phyloP scores from a whole-genome alignment of 2,888 invertebrate genomes.

The Amphipyra tragopoginis region DNA sequence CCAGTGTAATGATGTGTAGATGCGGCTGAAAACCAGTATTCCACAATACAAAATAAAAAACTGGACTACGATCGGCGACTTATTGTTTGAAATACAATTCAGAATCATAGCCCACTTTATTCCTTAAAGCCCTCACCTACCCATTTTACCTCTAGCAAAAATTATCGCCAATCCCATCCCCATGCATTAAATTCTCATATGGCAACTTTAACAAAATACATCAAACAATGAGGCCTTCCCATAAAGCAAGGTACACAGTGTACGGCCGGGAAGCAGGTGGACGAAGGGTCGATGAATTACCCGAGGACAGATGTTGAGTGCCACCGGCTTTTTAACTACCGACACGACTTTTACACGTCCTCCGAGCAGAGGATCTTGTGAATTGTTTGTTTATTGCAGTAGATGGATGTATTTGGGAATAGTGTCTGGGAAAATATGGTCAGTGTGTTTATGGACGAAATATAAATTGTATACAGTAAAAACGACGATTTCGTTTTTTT shows the following conservation, averaged over 20 bases:
- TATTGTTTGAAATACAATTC: too few relatives aligned
- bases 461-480: too few relatives aligned
- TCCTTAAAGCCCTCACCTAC: not conserved
- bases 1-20: too few relatives aligned
- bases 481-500: too few relatives aligned
- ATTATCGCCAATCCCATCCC: not conserved
- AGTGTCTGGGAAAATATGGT: not conserved
- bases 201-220: slow-evolving; percentile 19
- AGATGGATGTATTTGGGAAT: slow-evolving; percentile 2
- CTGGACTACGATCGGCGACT: too few relatives aligned
- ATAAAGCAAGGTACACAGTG: slow-evolving; percentile 27
- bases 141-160: not conserved
- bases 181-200: not conserved
- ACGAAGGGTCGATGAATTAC: slow-evolving; percentile 75
- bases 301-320: slow-evolving; percentile 51
- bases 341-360: slow-evolving; percentile 40
- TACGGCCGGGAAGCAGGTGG: slow-evolving; percentile 77
- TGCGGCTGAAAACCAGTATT: too few relatives aligned
- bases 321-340: slow-evolving; percentile 64
- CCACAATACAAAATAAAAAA: too few relatives aligned
- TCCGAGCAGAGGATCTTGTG: slow-evolving; percentile 12
- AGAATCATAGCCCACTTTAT: too few relatives aligned
- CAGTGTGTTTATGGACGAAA: too few relatives aligned
- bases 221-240: slow-evolving; percentile 37
- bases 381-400: slow-evolving; percentile 30